A percentile compares a stretch with the other conserved stretches of the same genome.
Evolutionary conservation across 1,140 invertebrate species (phyloP).

Genomic region (Procambarus virginalis): DNA sequence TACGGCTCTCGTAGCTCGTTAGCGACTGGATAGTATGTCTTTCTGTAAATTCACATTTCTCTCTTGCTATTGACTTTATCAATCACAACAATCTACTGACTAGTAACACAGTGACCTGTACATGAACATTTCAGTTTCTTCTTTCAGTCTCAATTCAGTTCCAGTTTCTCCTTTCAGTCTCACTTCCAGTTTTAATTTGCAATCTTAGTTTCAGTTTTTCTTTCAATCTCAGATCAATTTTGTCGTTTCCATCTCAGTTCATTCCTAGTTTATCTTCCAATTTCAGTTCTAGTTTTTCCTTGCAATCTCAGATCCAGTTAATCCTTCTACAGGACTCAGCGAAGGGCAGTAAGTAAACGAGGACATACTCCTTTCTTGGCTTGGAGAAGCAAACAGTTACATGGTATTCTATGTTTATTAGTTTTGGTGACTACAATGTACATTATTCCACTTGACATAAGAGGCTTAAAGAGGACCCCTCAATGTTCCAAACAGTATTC

Average conservation of each 20-base stretch:
- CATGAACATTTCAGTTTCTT: too few relatives aligned
- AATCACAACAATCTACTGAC: background rate
- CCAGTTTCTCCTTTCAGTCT: too few relatives aligned
- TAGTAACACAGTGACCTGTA: too few relatives aligned
- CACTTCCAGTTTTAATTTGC: too few relatives aligned
- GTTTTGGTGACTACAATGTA: slow-evolving; percentile 68
- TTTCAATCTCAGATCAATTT: too few relatives aligned
- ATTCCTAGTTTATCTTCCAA: too few relatives aligned
- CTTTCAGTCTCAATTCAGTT: too few relatives aligned
- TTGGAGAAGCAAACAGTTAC: slow-evolving; percentile 7
- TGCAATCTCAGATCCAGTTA: too few relatives aligned
- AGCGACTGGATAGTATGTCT: background rate
- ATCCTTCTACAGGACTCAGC: background rate
- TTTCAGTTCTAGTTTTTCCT: too few relatives aligned
- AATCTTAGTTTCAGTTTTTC: too few relatives aligned
- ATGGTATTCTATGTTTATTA: slow-evolving; percentile 66
- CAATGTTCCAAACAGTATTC: slow-evolving; percentile 66
- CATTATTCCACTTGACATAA: slow-evolving; percentile 68
- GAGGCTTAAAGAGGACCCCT: slow-evolving; percentile 67
- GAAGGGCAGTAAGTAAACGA: background rate
- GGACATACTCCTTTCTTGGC: background rate
- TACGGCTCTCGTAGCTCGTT: background rate
- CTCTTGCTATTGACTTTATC: background rate
- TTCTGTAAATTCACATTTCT: background rate
- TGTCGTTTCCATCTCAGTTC: too few relatives aligned